Base-by-base conservation (phyloP, 2,888 invertebrate genomes). In the Drosophila infuscata region DNA sequence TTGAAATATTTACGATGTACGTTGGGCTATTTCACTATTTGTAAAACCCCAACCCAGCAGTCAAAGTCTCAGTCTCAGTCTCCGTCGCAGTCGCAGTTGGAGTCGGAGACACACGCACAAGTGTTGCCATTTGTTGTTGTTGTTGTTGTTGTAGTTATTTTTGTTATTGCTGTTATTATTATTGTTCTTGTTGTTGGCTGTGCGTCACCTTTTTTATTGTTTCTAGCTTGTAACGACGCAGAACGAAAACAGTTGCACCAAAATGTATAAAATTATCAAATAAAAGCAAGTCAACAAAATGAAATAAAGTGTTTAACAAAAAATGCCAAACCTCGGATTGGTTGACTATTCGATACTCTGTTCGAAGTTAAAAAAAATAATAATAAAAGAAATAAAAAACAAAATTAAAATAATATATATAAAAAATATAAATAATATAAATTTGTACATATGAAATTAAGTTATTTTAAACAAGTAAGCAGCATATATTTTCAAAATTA, bases 1-100 rank as follows among this genome's bases (percentile, higher is more conserved):
- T 88, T 87, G 87, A 87, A 87, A 87, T 87, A 89, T 87, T 87
- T 87, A 87, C 87, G 89, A 89, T 83, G 86, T 88, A 89, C 88
- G 86, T 82, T 86, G 89, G 86, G 85, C 89, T 88, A 81, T 89
- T 84, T 79, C 89, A 88, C 85, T 85, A 85, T 85, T 85, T 85
- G 84, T 87, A 83, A 77, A 76, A 78, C 74, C 68, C 73, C 62
- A 30, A 65, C 29, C 29, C 59, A 25, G 49, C 17, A 33, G 25
- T 20, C 51, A 63, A 54, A 57, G 76, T 52, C 52, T 49, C 46
- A 36, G 38, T 57, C 33, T 29, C 9, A 30, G 29, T 53, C 20
- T 17, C 43, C 56, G 59, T 71, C 46, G 53, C 33, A 70, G 43
- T 36, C n/a, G 59, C 59, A 71, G 71, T 25, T 41, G 70, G 51